Percentiles rank a stretch among this genome's conserved stretches.
phyloP scores from a whole-genome alignment of 2,888 invertebrate species.

The Isoperla grammatica region DNA sequence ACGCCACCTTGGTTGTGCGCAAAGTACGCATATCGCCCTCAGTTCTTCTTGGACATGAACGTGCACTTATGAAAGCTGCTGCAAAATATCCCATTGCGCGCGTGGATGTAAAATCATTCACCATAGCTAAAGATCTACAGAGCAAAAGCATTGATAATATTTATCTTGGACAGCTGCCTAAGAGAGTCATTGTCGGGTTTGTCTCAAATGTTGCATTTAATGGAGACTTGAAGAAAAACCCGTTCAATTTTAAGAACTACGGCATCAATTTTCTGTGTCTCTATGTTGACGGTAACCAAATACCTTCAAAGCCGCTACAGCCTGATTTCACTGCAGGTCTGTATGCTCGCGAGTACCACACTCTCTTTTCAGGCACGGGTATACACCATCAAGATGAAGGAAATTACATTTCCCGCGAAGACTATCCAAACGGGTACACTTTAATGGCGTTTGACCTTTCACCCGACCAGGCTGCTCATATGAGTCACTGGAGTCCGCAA shows the following conservation, averaged over 20 bases:
- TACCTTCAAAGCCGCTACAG: neutral
- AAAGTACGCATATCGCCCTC: too few species aligned
- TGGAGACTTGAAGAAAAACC: too few species aligned
- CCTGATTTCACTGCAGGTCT: neutral
- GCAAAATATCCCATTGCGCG: constrained; percentile 24
- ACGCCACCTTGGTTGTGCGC: too few species aligned
- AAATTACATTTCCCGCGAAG: neutral
- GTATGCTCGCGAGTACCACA: constrained; percentile 19
- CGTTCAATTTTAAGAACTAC: too few species aligned
- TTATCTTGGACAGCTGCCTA: too few species aligned
- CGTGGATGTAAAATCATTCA: too few species aligned
- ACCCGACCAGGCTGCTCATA: neutral
- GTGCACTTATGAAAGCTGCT: constrained; percentile 31
- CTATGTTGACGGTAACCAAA: neutral
- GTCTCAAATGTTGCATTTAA: neutral
- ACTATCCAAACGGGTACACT: neutral
- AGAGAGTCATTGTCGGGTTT: too few species aligned
- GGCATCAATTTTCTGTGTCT: neutral
- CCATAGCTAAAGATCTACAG: neutral
- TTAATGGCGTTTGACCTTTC: neutral
- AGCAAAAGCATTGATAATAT: constrained; percentile 17
- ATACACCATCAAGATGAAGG: neutral
- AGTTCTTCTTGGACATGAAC: too few species aligned
- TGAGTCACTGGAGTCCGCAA: neutral
- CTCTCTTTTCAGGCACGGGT: constrained; percentile 21